Percentiles rank a stretch among this genome's conserved stretches.
Conservation (phyloP, 1,140 invertebrate species). For the Pseudomyrmex dendroicus region DNA sequence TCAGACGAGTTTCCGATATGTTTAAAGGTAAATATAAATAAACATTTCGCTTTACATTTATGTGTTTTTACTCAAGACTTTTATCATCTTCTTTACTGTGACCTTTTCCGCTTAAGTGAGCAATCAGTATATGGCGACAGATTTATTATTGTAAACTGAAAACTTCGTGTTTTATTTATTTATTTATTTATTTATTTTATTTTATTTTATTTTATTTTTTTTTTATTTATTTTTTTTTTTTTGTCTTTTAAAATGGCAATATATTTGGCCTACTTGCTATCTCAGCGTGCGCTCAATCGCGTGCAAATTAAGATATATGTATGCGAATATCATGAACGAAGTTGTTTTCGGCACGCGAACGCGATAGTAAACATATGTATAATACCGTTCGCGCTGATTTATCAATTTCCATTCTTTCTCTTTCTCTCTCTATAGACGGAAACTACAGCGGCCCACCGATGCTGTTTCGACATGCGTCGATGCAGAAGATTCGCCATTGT, state of each 20-base stretch:
- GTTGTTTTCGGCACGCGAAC: constrained; percentile 9
- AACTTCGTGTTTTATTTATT: no score
- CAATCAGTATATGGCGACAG: not conserved
- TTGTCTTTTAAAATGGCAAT: not conserved
- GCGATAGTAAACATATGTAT: not conserved
- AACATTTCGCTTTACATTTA: not conserved
- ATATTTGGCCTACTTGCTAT: constrained; percentile 15
- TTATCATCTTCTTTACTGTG: not conserved
- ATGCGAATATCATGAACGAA: constrained; percentile 31
- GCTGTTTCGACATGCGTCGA: constrained; percentile 80
- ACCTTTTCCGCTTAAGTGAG: no score
- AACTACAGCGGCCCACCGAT: constrained; percentile 79
- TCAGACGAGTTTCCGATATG: constrained; percentile 80
- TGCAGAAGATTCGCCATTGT: constrained; percentile 83
- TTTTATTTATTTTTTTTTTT: not conserved
- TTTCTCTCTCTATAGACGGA: constrained; percentile 77
- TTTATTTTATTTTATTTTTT: not conserved
- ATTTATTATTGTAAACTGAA: not conserved
- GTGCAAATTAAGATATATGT: not conserved
- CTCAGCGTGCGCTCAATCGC: not conserved
- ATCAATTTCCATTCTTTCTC: not conserved
- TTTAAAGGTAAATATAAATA: constrained; percentile 78
- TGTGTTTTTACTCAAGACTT: not conserved
- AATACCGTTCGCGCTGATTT: not conserved
- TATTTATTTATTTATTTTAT: no score